Evolutionary conservation across 2,888 invertebrate species (phyloP).

Genomic region (Cephus runcator): DNA sequence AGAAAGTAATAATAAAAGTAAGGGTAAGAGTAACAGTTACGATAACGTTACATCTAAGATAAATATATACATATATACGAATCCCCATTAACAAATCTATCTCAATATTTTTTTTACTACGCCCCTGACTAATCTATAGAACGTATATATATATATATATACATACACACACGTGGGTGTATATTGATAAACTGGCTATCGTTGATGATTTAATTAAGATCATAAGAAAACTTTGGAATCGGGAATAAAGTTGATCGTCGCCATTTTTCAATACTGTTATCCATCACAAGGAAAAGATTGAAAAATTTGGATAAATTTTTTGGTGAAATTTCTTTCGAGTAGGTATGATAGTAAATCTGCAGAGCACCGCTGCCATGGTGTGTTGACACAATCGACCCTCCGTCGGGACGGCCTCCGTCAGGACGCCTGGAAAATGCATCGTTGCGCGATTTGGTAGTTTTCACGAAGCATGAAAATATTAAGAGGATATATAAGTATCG

Average conservation of each 20-base stretch:
- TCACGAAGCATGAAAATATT: not conserved
- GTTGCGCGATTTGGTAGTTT: not conserved
- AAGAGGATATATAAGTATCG: not conserved
- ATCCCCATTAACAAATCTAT: not conserved
- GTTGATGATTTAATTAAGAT: not conserved
- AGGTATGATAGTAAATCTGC: slow-evolving; percentile 20
- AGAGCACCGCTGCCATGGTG: slow-evolving; percentile 41
- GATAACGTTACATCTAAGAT: not conserved
- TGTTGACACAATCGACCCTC: slow-evolving; percentile 50
- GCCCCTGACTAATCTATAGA: slow-evolving; percentile 16
- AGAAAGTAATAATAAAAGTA: not conserved
- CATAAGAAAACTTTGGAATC: not conserved
- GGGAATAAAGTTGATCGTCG: not conserved
- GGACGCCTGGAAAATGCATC: not conserved
- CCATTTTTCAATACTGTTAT: not conserved
- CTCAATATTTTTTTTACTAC: slow-evolving; percentile 2
- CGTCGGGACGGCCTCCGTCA: slow-evolving; percentile 28
- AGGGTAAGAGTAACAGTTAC: slow-evolving; percentile 1
- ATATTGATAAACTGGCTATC: not conserved
- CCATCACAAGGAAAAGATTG: not conserved
- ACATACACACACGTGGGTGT: not conserved
- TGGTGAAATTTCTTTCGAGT: not conserved
- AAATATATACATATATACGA: not conserved
- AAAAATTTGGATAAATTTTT: not conserved
- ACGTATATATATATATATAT: too few species aligned